Conservation (phyloP, 2,888 invertebrate species). For the Tipula helvola region DNA sequence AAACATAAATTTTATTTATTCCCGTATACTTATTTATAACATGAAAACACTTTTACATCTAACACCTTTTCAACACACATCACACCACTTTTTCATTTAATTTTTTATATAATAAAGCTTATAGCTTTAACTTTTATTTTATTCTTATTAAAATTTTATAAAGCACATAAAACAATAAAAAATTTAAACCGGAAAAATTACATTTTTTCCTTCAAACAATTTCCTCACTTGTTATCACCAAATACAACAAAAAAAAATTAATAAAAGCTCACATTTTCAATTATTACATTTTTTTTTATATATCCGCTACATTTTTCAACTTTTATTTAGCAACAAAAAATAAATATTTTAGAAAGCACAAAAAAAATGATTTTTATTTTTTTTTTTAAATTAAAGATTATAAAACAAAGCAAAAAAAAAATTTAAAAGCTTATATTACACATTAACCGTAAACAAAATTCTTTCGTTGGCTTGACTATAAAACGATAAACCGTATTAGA, state of each 20-base stretch:
- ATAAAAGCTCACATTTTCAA: neutral
- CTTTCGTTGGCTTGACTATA: too few relatives aligned
- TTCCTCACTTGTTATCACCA: neutral
- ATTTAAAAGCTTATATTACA: too few relatives aligned
- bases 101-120: neutral
- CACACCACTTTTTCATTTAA: neutral
- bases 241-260: neutral
- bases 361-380: too few relatives aligned
- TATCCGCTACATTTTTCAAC: neutral
- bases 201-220: neutral
- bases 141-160: neutral
- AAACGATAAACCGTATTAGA: too few relatives aligned
- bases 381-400: too few relatives aligned
- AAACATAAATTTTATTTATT: too few relatives aligned
- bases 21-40: neutral
- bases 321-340: neutral
- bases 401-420: too few relatives aligned
- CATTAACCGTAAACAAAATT: too few relatives aligned
- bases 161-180: neutral
- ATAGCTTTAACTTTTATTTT: neutral
- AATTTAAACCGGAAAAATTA: neutral
- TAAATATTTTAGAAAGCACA: neutral
- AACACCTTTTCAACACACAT: neutral
- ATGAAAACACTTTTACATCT: neutral
- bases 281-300: neutral